Evolutionary conservation across 2,797 vertebrate species (phyloP).

Genomic region (Tragopan temminckii): DNA sequence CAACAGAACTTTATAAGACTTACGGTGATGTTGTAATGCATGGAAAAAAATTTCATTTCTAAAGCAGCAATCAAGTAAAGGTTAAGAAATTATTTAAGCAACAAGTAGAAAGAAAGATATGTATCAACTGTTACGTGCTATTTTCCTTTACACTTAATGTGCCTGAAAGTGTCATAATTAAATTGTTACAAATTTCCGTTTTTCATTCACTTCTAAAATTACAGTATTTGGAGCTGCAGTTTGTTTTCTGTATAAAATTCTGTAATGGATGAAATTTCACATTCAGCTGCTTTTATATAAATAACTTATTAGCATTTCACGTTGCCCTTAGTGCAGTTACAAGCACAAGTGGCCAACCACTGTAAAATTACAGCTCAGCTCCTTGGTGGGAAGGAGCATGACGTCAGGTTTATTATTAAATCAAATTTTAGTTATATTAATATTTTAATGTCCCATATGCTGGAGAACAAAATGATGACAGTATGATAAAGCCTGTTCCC

Average conservation of each 20-base stretch:
- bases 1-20: not conserved
- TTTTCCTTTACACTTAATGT: not conserved
- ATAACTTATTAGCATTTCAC: not conserved
- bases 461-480: not conserved
- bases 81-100: not conserved
- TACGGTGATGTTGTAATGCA: not conserved
- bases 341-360: not conserved
- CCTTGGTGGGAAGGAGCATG: not conserved
- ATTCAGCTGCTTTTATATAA: not conserved
- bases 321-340: not conserved
- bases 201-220: not conserved
- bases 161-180: not conserved
- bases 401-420: not conserved
- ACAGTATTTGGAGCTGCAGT: not conserved
- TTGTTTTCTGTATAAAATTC: not conserved
- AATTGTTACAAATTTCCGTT: not conserved
- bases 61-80: not conserved
- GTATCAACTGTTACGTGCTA: fast-evolving
- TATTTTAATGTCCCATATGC: not conserved
- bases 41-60: not conserved
- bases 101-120: not conserved
- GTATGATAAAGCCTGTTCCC: not conserved
- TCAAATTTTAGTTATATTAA: not conserved
- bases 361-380: not conserved
- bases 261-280: not conserved